phyloP scores from a whole-genome alignment of 2,888 invertebrate genomes.

The Eupithecia tripunctaria region DNA sequence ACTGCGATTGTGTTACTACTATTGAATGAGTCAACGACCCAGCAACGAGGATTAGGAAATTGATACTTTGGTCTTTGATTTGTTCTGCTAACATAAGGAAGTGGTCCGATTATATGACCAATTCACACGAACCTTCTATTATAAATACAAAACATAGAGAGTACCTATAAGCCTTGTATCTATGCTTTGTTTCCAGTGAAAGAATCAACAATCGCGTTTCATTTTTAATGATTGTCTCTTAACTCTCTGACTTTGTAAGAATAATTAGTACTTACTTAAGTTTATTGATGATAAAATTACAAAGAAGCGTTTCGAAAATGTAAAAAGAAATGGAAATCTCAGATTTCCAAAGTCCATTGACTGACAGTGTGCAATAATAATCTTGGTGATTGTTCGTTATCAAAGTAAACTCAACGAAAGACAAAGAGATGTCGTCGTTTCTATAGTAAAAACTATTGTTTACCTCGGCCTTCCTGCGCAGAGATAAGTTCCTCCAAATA shows the following conservation, averaged over 20 bases:
- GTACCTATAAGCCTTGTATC: neutral
- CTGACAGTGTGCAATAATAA: neutral
- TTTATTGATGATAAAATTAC: neutral
- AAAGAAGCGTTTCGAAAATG: neutral
- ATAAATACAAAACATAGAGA: neutral
- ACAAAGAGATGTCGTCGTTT: conserved; percentile 3
- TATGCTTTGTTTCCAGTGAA: conserved; percentile 5
- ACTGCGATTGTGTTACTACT: conserved; percentile 60
- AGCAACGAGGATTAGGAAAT: conserved; percentile 67
- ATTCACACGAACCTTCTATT: conserved; percentile 16
- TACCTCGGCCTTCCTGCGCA: conserved; percentile 80
- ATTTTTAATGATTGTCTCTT: neutral
- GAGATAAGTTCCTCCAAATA: conserved; percentile 79
- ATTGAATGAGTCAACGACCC: conserved; percentile 71
- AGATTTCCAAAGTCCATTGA: neutral
- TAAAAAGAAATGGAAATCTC: neutral
- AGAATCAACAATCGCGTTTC: neutral
- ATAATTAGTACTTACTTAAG: neutral
- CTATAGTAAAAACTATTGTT: conserved; percentile 12
- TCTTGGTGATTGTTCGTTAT: neutral
- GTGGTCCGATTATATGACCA: conserved; percentile 39
- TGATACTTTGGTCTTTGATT: conserved; percentile 62
- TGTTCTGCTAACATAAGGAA: conserved; percentile 54
- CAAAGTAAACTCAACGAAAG: neutral
- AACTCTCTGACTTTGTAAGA: neutral